Conservation (phyloP, 2,888 invertebrate species). For the Chesias legatella region DNA sequence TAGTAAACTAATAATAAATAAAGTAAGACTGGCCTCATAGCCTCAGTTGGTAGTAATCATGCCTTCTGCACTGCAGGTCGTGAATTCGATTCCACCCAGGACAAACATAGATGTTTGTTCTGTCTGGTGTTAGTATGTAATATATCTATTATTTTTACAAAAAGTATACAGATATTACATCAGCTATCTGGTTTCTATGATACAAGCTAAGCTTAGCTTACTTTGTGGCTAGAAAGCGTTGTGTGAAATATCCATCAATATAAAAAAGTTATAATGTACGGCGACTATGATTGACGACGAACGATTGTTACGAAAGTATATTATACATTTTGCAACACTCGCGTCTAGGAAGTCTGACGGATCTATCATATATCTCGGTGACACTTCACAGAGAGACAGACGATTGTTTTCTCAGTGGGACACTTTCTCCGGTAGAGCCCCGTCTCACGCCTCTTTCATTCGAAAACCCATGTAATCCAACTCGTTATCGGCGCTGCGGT, state of each 20-base stretch:
- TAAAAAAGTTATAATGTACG: constrained; percentile 4
- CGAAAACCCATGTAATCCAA: constrained; percentile 61
- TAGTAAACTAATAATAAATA: too few species aligned
- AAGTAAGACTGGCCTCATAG: too few species aligned
- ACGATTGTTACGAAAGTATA: constrained; percentile 35
- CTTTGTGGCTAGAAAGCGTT: too few species aligned
- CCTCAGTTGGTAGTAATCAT: too few species aligned
- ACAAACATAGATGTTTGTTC: too few species aligned
- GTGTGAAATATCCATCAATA: too few species aligned
- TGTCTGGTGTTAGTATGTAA: too few species aligned
- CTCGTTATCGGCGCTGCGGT: constrained; percentile 46
- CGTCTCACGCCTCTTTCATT: constrained; percentile 59
- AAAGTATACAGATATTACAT: not conserved
- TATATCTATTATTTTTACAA: too few species aligned
- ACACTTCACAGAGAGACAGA: constrained; percentile 66
- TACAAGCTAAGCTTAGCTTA: too few species aligned
- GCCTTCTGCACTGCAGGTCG: too few species aligned
- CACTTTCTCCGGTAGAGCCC: constrained; percentile 64
- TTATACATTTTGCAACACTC: constrained; percentile 42
- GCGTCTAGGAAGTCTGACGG: constrained; percentile 51
- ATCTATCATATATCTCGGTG: constrained; percentile 63
- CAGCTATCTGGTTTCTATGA: too few species aligned
- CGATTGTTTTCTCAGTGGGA: constrained; percentile 67
- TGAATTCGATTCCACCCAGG: too few species aligned
- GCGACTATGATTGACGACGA: constrained; percentile 2